phyloP scores from a whole-genome alignment of 2,888 invertebrate species.

The Drosophila testacea region DNA sequence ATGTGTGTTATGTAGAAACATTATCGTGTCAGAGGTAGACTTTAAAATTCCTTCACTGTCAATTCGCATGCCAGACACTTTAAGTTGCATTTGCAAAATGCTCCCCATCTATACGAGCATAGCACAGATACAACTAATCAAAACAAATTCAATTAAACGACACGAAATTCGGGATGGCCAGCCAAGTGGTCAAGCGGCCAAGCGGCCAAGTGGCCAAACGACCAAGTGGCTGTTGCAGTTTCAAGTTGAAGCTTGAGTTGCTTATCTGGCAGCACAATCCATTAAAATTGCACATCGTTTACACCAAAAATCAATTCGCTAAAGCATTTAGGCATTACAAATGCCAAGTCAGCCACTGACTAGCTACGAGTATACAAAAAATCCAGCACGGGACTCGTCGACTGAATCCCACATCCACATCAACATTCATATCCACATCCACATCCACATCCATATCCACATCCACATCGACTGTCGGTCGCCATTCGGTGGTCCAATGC shows the following conservation, averaged over 20 bases:
- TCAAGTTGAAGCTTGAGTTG: conserved; percentile 34
- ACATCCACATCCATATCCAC: conserved; percentile 26
- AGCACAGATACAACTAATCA: conserved; percentile 71
- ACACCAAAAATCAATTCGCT: conserved; percentile 85
- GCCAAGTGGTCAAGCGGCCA: conserved; percentile 10
- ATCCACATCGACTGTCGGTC: conserved; percentile 26
- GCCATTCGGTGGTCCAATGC: conserved; percentile 72
- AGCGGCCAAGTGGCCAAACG: conserved; percentile 4
- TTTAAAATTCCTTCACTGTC: conserved; percentile 61
- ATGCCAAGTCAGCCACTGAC: conserved; percentile 72
- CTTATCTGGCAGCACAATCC: conserved; percentile 85
- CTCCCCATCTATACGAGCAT: conserved; percentile 12
- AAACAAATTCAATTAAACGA: conserved; percentile 82
- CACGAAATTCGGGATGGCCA: conserved; percentile 53
- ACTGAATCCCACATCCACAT: conserved; percentile 35
- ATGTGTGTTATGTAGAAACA: conserved; percentile 21
- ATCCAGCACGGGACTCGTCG: conserved; percentile 36
- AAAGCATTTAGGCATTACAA: conserved; percentile 84
- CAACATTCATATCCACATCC: conserved; percentile 17
- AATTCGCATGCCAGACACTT: conserved; percentile 57
- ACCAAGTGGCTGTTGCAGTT: conserved; percentile 5
- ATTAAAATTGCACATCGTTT: conserved; percentile 85
- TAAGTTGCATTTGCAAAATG: conserved; percentile 64
- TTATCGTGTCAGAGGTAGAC: conserved; percentile 39
- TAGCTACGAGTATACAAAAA: conserved; percentile 41